phyloP scores from a whole-genome alignment of 1,140 invertebrate species.

The Oreohelix idahoensis region DNA sequence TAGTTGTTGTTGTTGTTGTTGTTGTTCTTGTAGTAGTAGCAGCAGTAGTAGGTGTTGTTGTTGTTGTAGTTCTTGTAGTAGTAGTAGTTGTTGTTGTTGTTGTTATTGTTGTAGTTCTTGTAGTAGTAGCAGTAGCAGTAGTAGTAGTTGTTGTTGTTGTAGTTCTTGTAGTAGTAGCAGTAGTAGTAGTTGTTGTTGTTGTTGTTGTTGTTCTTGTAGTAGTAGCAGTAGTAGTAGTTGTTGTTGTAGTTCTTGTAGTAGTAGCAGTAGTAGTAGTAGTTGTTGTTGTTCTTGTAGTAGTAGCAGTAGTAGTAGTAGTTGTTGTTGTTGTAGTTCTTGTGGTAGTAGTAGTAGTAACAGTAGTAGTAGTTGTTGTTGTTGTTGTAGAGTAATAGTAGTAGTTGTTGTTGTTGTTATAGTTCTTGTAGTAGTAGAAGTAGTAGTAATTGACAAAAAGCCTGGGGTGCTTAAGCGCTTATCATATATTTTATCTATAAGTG shows the following conservation, averaged over 20 bases:
- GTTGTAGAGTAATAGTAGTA: not conserved
- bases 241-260: not conserved
- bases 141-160: not conserved
- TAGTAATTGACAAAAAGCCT: no score
- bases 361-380: not conserved
- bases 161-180: not conserved
- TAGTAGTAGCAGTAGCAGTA: not conserved
- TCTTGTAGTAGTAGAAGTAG: not conserved
- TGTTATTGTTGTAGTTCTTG: no score
- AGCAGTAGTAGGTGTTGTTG: not conserved
- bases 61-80: not conserved
- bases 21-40: not conserved
- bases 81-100: not conserved
- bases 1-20: not conserved
- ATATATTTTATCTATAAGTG: no score
- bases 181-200: not conserved
- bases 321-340: not conserved
- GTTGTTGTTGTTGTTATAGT: not conserved
- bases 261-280: not conserved
- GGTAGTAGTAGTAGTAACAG: conserved; percentile 2
- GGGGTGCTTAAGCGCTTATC: no score
- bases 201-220: not conserved
- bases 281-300: not conserved
- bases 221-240: not conserved
- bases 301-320: not conserved